A percentile compares a stretch with the other conserved stretches of the same genome.
Evolutionary conservation across 2,888 invertebrate species (phyloP).

Genomic region (Alcis repandata): DNA sequence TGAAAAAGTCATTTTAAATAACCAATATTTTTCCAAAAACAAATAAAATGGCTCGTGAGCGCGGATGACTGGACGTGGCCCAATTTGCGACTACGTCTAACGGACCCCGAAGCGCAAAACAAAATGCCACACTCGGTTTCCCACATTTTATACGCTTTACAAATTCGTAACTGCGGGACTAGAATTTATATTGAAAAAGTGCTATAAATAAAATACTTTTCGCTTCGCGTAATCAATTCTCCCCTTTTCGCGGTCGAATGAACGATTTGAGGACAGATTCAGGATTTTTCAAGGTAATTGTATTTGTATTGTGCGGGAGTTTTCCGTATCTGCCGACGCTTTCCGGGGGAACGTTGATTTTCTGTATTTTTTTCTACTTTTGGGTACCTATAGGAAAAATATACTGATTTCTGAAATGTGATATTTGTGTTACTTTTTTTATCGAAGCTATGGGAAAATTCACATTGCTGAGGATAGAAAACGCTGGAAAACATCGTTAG

Average conservation of each 20-base stretch:
- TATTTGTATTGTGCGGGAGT: conserved; percentile 42
- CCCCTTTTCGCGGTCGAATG: conserved; percentile 61
- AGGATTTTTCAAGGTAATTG: conserved; percentile 43
- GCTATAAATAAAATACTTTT: conserved; percentile 69
- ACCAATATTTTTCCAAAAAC: background rate
- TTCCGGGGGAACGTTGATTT: conserved; percentile 14
- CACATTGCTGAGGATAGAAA: no score
- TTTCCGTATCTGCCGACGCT: conserved; percentile 7
- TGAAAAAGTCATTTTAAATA: no score
- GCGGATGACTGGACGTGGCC: conserved; percentile 9
- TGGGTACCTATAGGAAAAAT: background rate
- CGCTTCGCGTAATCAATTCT: conserved; percentile 66
- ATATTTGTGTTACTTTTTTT: background rate
- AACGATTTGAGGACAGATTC: conserved; percentile 55
- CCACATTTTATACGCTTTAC: conserved; percentile 62
- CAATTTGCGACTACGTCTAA: conserved; percentile 26
- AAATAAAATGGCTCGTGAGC: background rate
- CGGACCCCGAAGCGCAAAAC: conserved; percentile 22
- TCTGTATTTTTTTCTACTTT: conserved; percentile 1
- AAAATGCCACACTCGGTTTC: conserved; percentile 60
- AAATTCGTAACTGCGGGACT: conserved; percentile 61
- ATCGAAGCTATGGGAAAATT: no score
- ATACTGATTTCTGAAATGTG: no score
- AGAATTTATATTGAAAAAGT: conserved; percentile 68
- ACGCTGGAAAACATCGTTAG: no score